A percentile compares a stretch with the other conserved stretches of the same genome.
Conservation (phyloP, 1,140 invertebrate species). For the Stratiolaelaps scimitus region DNA sequence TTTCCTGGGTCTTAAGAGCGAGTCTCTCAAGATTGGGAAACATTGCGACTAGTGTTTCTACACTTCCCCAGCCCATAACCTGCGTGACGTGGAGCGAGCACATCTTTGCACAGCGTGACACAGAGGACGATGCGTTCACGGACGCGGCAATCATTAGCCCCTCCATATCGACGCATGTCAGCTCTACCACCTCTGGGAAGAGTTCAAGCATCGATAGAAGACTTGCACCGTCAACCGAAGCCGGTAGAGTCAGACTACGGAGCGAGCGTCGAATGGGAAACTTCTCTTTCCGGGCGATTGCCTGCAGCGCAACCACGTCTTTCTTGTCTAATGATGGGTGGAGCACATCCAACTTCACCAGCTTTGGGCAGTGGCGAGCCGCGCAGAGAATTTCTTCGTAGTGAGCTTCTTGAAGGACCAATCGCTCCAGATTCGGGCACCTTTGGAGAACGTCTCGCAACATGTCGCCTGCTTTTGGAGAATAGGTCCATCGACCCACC, state of each 20-base stretch:
- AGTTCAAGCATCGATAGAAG: not conserved
- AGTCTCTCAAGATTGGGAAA: conserved; percentile 7
- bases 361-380: conserved; percentile 16
- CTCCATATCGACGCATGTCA: conserved; percentile 16
- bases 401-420: not conserved
- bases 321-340: not conserved
- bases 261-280: not conserved
- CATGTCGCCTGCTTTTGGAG: not conserved
- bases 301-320: not conserved
- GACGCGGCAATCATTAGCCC: conserved; percentile 3
- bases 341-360: not conserved
- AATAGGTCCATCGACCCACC: not conserved
- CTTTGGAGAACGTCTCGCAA: conserved; percentile 6
- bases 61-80: conserved; percentile 2
- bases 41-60: not conserved
- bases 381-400: conserved; percentile 10
- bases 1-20: conserved; percentile 1
- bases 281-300: not conserved
- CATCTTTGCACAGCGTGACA: conserved; percentile 6
- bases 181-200: not conserved
- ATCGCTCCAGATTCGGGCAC: conserved; percentile 22
- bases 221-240: not conserved
- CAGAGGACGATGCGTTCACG: not conserved
- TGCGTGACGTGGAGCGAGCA: not conserved
- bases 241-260: not conserved